These are phyloP conservation scores for Pantherophis alleghaniensis DNA, from an alignment of 2,797 vertebrate species.

Conservation along the genomic window DNA sequence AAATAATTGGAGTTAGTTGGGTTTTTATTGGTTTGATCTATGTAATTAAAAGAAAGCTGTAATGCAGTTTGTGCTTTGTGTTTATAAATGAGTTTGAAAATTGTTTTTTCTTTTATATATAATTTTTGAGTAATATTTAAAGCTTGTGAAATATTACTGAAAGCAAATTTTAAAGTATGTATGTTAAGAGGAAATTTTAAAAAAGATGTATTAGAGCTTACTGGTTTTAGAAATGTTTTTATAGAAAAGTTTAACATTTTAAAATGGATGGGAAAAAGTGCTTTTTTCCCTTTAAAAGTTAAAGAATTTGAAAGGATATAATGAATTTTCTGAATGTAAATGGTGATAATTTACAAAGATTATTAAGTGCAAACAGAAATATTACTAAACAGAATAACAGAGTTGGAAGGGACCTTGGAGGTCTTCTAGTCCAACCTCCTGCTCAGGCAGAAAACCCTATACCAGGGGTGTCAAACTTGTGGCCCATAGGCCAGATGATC, in stretches of 20 bases:
- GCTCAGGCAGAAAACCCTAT: too few species aligned
- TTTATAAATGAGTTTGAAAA: too few species aligned
- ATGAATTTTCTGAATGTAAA: neutral
- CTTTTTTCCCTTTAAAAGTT: neutral
- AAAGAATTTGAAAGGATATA: neutral
- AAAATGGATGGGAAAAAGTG: neutral
- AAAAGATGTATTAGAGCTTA: neutral
- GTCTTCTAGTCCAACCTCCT: too few species aligned
- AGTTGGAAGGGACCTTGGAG: too few species aligned
- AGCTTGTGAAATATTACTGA: neutral
- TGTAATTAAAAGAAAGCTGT: neutral
- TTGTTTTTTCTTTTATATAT: too few species aligned
- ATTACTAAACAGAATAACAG: neutral
- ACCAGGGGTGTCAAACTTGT: too few species aligned
- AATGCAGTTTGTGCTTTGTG: neutral
- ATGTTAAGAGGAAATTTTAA: neutral
- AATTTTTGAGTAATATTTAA: too few species aligned
- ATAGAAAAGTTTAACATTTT: neutral
- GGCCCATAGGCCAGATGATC: too few species aligned
- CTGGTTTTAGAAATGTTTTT: neutral
- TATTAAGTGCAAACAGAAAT: neutral
- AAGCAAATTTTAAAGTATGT: neutral
- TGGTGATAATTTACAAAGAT: neutral
- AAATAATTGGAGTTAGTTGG: neutral
- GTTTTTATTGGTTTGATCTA: neutral